Conservation (phyloP, 2,797 vertebrate species). For the Rhinogobio ventralis region DNA sequence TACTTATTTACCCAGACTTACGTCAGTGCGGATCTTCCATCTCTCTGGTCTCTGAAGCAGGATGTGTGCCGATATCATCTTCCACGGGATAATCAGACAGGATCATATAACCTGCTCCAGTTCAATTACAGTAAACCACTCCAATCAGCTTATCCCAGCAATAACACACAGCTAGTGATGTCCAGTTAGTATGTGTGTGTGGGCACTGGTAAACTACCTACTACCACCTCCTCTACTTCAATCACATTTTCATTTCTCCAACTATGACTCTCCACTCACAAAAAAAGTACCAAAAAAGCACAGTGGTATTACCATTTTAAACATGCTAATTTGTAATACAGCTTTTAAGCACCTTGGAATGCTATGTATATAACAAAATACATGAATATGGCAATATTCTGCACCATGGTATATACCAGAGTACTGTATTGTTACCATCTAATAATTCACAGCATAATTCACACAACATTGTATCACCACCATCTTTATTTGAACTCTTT, state of each 20-base stretch:
- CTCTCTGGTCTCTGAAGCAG: conserved; percentile 35
- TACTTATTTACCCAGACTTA: conserved; percentile 11
- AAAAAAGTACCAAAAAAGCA: neutral
- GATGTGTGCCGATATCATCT: conserved; percentile 43
- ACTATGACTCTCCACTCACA: neutral
- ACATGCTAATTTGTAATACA: neutral
- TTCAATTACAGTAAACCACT: conserved; percentile 55
- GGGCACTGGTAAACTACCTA: conserved; percentile 7
- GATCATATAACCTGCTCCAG: conserved; percentile 53
- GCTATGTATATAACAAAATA: neutral
- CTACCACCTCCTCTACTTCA: neutral
- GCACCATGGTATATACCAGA: neutral
- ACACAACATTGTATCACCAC: neutral
- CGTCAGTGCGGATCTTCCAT: conserved; percentile 26
- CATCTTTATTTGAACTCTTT: neutral
- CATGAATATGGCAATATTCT: neutral
- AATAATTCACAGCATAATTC: neutral
- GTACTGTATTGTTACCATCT: neutral
- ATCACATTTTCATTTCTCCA: neutral
- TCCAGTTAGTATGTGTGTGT: conserved; percentile 25
- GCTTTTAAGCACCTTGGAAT: no score
- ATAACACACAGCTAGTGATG: conserved; percentile 8
- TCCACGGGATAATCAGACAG: conserved; percentile 43
- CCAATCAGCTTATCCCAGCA: conserved; percentile 47
- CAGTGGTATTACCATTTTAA: neutral